Evolutionary conservation across 1,140 invertebrate species (phyloP).

Genomic region (Oedothorax gibbosus): DNA sequence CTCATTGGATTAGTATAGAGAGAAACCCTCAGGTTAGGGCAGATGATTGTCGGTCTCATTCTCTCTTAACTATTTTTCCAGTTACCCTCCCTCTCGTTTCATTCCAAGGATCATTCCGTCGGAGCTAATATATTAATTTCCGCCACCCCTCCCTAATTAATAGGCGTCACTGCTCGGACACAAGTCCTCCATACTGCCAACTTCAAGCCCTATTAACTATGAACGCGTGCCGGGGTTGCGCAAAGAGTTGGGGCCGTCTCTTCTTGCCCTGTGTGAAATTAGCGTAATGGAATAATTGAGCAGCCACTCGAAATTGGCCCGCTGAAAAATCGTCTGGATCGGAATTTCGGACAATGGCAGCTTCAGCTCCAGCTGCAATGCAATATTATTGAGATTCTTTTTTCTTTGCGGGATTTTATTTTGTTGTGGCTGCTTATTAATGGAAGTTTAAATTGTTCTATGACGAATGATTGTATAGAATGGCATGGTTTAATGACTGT

Average conservation of each 20-base stretch:
- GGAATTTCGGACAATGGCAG: background rate
- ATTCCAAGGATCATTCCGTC: background rate
- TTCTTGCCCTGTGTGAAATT: slow-evolving; percentile 18
- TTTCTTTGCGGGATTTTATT: background rate
- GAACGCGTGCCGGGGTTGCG: slow-evolving; percentile 21
- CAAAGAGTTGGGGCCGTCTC: background rate
- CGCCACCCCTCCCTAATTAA: slow-evolving; percentile 36
- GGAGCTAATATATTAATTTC: slow-evolving; percentile 55
- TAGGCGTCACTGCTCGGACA: slow-evolving; percentile 10
- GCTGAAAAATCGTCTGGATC: slow-evolving; percentile 42
- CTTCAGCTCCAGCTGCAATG: background rate
- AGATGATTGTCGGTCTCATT: background rate
- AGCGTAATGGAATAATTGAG: slow-evolving; percentile 59
- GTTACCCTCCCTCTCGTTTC: background rate
- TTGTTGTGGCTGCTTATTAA: background rate
- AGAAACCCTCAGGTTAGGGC: too few relatives aligned
- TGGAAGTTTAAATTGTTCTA: slow-evolving; percentile 14
- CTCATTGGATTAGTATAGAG: too few relatives aligned
- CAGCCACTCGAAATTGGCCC: slow-evolving; percentile 9
- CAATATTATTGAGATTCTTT: background rate
- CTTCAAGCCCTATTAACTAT: slow-evolving; percentile 51
- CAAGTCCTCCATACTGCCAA: background rate
- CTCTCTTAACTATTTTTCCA: background rate
- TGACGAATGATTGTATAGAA: slow-evolving; percentile 2
- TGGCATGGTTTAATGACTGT: too few relatives aligned